Conservation (phyloP, 2,888 invertebrate genomes). For the Plebejus argus region DNA sequence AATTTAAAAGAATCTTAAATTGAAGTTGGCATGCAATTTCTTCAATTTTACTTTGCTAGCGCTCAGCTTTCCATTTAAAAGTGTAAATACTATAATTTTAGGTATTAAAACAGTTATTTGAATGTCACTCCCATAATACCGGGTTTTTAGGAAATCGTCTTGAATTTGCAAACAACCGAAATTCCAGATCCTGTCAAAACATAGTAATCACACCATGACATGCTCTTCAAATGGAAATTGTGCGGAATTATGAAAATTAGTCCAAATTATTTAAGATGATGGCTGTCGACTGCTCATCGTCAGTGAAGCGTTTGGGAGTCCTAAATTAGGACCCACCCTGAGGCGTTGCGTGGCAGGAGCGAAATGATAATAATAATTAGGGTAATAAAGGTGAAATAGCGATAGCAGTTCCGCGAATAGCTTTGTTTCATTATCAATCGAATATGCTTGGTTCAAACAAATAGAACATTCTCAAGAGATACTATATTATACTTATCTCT, state of each 20-base stretch:
- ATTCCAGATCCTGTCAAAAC: conserved; percentile 20
- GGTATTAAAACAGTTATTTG: background rate
- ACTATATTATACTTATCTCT: background rate
- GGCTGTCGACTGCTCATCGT: conserved; percentile 63
- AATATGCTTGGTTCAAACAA: background rate
- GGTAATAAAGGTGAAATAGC: conserved; percentile 53
- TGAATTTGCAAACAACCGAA: conserved; percentile 16
- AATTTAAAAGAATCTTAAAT: too few relatives aligned
- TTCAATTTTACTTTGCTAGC: background rate
- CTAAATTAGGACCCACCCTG: conserved; percentile 48
- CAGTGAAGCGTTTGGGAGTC: conserved; percentile 52
- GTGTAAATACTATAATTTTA: background rate
- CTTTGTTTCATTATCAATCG: background rate
- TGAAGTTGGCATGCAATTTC: too few relatives aligned
- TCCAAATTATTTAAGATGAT: conserved; percentile 72
- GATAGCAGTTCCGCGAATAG: conserved; percentile 33
- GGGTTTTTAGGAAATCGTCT: conserved; percentile 11
- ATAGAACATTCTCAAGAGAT: background rate
- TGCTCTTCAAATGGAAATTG: conserved; percentile 70
- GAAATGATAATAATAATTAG: conserved; percentile 71
- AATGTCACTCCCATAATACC: background rate
- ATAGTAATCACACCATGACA: conserved; percentile 53
- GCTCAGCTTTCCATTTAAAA: background rate
- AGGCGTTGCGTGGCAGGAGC: conserved; percentile 69
- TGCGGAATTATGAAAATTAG: conserved; percentile 75